These are phyloP conservation scores for Puma concolor DNA, from an alignment of 2,113 vertebrate genomes.

Conservation along the genomic window DNA sequence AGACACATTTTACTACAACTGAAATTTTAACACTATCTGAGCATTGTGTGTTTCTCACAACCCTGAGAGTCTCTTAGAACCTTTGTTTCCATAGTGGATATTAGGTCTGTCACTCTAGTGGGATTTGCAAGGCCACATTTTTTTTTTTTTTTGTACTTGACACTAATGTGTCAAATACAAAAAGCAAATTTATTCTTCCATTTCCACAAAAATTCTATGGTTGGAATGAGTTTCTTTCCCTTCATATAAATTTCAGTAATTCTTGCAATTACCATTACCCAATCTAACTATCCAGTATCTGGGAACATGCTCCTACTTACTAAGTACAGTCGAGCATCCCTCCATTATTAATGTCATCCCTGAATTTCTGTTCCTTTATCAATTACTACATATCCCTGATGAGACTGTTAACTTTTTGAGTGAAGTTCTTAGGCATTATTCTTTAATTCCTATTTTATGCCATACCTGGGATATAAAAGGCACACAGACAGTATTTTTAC, in stretches of 20 bases:
- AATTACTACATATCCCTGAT: background rate
- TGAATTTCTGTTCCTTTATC: background rate
- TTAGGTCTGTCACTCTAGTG: background rate
- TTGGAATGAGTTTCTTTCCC: background rate
- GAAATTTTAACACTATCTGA: background rate
- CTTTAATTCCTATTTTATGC: background rate
- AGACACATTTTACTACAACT: background rate
- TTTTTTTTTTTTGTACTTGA: background rate
- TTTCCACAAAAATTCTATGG: background rate
- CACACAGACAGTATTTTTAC: background rate
- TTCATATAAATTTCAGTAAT: background rate
- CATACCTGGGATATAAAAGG: background rate
- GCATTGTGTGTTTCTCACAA: background rate
- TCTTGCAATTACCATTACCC: no score
- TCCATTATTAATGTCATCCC: background rate
- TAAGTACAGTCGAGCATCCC: background rate
- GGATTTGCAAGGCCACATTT: background rate
- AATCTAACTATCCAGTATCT: background rate
- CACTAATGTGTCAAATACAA: background rate
- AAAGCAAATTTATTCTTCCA: background rate
- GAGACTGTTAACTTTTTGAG: background rate
- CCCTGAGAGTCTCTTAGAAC: background rate
- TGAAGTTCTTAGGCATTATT: background rate
- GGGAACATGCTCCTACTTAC: background rate
- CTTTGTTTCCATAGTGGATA: fast-evolving